phyloP scores from a whole-genome alignment of 2,113 vertebrate genomes.

The Tragelaphus imberbis region DNA sequence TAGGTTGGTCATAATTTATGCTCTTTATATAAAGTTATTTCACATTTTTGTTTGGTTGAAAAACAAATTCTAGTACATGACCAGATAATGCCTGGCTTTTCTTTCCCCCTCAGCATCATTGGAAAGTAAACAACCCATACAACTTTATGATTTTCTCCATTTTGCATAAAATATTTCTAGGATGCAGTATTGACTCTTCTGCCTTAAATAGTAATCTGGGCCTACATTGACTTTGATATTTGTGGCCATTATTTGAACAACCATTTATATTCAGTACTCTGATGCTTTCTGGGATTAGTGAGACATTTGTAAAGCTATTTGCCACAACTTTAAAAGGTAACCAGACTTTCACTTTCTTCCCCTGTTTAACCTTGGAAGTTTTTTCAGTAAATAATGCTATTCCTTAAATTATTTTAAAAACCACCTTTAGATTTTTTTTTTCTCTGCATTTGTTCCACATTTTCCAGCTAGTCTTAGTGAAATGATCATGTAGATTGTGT shows the following conservation, averaged over 20 bases:
- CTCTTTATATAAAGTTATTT: not conserved
- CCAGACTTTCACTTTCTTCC: not conserved
- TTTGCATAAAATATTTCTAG: not conserved
- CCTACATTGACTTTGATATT: not conserved
- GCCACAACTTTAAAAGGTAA: not conserved
- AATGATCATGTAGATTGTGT: not conserved
- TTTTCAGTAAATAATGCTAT: not conserved
- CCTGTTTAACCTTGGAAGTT: not conserved
- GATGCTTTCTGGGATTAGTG: not conserved
- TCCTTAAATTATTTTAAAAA: not conserved
- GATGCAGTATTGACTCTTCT: not conserved
- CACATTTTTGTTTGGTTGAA: slow-evolving; percentile 1
- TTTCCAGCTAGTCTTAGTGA: not conserved
- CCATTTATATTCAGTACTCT: not conserved
- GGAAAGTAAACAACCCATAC: not conserved
- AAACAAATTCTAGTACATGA: not conserved
- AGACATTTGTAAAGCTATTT: not conserved
- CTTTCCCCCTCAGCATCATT: not conserved
- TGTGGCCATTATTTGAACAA: not conserved
- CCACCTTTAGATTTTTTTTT: not conserved
- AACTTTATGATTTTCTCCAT: not conserved
- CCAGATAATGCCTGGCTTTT: not conserved
- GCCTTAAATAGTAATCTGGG: not conserved
- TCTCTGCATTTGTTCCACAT: not conserved
- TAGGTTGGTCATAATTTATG: not conserved